phyloP scores from a whole-genome alignment of 2,888 invertebrate genomes.

The Meandrusa payeni region DNA sequence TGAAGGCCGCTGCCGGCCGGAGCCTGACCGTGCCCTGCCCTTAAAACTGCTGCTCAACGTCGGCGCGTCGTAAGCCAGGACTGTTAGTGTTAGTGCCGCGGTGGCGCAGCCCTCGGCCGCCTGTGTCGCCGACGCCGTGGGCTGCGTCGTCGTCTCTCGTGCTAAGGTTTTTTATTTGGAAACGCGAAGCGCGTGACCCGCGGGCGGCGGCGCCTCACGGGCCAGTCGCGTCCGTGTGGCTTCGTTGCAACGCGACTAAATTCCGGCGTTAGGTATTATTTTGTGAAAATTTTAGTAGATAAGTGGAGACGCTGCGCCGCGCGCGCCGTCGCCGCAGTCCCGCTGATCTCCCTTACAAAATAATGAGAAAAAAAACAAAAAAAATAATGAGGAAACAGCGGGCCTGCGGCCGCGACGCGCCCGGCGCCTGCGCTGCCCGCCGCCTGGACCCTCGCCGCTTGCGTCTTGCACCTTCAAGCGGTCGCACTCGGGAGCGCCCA shows the following conservation, averaged over 20 bases:
- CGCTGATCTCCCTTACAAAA: slow-evolving; percentile 46
- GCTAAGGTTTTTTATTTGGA: slow-evolving; percentile 74
- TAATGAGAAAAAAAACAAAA: slow-evolving; percentile 68
- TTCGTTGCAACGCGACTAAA: slow-evolving; percentile 57
- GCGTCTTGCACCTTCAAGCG: slow-evolving; percentile 26
- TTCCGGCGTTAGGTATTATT: slow-evolving; percentile 80
- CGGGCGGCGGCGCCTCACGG: slow-evolving; percentile 53
- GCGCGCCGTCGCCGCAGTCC: slow-evolving; percentile 38
- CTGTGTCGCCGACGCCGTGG: slow-evolving; percentile 33
- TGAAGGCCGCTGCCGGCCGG: slow-evolving; percentile 69
- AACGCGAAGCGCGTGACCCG: slow-evolving; percentile 57
- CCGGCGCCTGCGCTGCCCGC: slow-evolving; percentile 37
- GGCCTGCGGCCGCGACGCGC: slow-evolving; percentile 33
- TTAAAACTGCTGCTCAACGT: slow-evolving; percentile 84
- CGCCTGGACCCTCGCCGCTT: slow-evolving; percentile 32
- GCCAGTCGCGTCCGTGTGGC: slow-evolving; percentile 55
- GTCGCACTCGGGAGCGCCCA: slow-evolving; percentile 29
- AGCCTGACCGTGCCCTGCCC: slow-evolving; percentile 80
- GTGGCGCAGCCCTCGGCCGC: slow-evolving; percentile 43
- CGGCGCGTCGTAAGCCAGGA: slow-evolving; percentile 58
- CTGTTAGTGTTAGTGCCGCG: slow-evolving; percentile 65
- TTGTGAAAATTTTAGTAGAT: slow-evolving; percentile 79
- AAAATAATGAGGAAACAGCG: slow-evolving; percentile 47
- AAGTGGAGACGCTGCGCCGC: slow-evolving; percentile 52
- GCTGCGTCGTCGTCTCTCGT: slow-evolving; percentile 56